Conservation (phyloP, 1,140 invertebrate genomes). For the Drosophila subpulchrella region DNA sequence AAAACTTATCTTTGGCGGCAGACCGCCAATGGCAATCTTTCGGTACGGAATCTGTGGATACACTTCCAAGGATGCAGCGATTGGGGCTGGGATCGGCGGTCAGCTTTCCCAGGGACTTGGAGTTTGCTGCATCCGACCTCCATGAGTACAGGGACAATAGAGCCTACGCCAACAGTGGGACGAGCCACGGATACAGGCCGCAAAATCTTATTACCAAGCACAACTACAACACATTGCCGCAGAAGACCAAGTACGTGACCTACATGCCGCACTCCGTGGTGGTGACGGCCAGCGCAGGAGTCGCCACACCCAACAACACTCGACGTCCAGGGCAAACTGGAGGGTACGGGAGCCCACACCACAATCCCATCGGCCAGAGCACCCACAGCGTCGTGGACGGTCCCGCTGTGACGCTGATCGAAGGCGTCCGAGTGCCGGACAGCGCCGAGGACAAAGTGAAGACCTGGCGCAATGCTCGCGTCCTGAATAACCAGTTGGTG, state of each 20-base stretch:
- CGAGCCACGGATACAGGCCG: conserved; percentile 26
- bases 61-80: conserved; percentile 29
- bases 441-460: conserved; percentile 91
- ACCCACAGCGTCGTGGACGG: conserved; percentile 74
- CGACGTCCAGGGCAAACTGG: conserved; percentile 24
- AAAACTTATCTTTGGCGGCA: conserved; percentile 29
- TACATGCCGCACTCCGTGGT: conserved; percentile 72
- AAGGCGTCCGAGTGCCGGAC: conserved; percentile 92
- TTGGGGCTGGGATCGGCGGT: conserved; percentile 33
- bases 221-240: conserved; percentile 64
- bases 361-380: conserved; percentile 70
- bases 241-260: conserved; percentile 63
- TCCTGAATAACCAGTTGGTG: conserved; percentile 92
- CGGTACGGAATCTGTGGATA: conserved; percentile 24
- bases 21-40: conserved; percentile 61
- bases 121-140: conserved; percentile 53
- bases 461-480: conserved; percentile 93
- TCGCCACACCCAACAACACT: conserved; percentile 11
- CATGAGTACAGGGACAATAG: conserved; percentile 51
- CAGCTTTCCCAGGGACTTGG: conserved; percentile 51
- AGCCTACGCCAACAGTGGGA: conserved; percentile 39
- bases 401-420: conserved; percentile 87
- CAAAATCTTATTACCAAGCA: conserved; percentile 72
- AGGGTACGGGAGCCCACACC: conserved; percentile 38
- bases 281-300: conserved; percentile 64